Base-by-base conservation (phyloP, 2,888 invertebrate genomes). In the Archaeoteleia sp. region DNA sequence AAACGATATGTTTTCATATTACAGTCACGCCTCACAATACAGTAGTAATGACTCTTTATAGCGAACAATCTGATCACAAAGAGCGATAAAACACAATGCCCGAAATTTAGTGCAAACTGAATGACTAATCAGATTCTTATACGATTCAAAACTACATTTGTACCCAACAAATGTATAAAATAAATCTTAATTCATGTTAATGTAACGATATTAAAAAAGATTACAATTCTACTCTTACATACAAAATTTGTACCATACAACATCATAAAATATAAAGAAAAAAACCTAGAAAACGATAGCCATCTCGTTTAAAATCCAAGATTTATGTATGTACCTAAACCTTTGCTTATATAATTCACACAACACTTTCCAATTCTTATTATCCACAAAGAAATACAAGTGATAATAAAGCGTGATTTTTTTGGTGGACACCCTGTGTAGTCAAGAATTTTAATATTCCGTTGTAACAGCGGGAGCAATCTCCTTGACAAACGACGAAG, bases 361-460 rank as follows among this genome's bases (percentile, higher is more conserved):
- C 13, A 27, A 43, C 43, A 23, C 42, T 48, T 27, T 34, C 30
- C 15, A 23, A 4, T 20, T 20, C 20, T 20, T 10, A 9, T n/a
- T n/a, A n/a, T n/a, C n/a, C n/a, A n/a, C 10, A 9, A 43, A 39
- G 32, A 25, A 45, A 61, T 32, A 29, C 12, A 45, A 40, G 27
- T 13, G 20, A 49, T 39, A 46, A 53, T 51, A 35, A 55, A 39
- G 25, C 17, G 30, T 13, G 25, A 40, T 43, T 53, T 57, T 54
- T 34, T 42, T 42, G 30, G n/a, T 35, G 35, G 32, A 27, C 29
- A 39, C 39, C 15, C 20, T 2, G 32, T 39, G 48, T 13, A 13
- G 35, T 6, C 20, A 27, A 70, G 77, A 79, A 81, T 80, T 81
- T 81, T 80, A 79, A 80, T 81, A 81, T 80, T 78, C 70, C 25